Base-by-base conservation (phyloP, 2,888 invertebrate genomes). In the Drosophila birchii region DNA sequence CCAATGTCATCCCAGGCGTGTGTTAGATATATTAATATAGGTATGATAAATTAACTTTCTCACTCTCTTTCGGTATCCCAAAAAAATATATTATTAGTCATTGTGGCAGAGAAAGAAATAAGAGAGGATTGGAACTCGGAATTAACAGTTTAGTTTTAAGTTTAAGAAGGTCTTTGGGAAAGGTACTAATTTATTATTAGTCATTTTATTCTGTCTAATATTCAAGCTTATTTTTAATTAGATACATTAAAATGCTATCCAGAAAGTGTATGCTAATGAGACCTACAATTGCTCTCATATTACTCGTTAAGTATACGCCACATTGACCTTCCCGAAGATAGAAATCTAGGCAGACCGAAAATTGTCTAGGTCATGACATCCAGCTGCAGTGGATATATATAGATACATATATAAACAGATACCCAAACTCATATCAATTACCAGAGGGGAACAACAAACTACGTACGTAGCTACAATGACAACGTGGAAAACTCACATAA, bases 281-380 rank as follows among this genome's bases (percentile, higher is more conserved):
- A n/a, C n/a, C 34, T 23, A 34, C 20, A 66, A 38, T 49, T 66
- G n/a, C 45, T 66, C 32, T 38, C 62, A 26, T 32, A 49, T 57
- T 55, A 55, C 55, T 45, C 34, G 58, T 55, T 58, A 54, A 55
- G 73, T 72, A 56, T 72, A 38, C 60, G 73, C 73, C 60, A 55
- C 61, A 62, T 62, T 73, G 83, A 75, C 83, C 78, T 80, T 73
- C 53, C 26, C 8, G n/a, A 16, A 55, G 75, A 73, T 71, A 41
- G 73, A 57, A 69, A 69, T 71, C 58, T 58, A 71, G n/a, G 43
- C 81, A 59, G 69, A 36, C 34, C 67, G 11, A 61, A 78, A 85
- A 76, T 75, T 83, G 83, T 75, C 83, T 88, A 86, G 83, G 88
- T 83, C 83, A 88, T 76, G 83, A 62, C 45, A 45, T 41, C 53